Evolutionary conservation across 1,140 invertebrate species (phyloP), one percentile per base, ranked within the genome.

Genomic region (Drosophila erecta): DNA sequence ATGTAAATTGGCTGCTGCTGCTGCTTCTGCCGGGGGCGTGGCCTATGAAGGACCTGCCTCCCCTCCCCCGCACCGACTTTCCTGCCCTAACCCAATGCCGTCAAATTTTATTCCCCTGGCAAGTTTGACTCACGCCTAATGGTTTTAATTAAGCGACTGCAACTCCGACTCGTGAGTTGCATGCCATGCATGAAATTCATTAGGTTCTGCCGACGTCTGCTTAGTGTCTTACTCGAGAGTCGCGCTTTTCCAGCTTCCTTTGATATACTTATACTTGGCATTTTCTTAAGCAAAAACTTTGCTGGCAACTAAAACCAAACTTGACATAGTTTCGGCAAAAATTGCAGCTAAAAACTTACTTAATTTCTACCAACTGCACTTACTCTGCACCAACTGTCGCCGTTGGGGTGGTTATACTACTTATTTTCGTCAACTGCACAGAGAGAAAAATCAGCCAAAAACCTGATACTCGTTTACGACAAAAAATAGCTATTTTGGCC

Each of bases 101-200:
- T 79, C 62, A 71, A 79, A 87, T 76, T 78, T 67, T 51, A 83
- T 86, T 81, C 38, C 57, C 69, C 33, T 38, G 61, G 53, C 53
- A 73, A 76, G 33, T 73, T 74, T 57, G 54, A 67, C 79, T 73
- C 70, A 76, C 76, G 84, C 75, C 80, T 89, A 89, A 89, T 89
- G 85, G 76, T 89, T 89, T 89, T 89, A 89, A 89, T 89, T 89
- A 89, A 84, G 80, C 84, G 69, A 80, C 80, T 89, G 53, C 72
- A 44, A 49, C 72, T 59, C 38, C 71, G 75, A 70, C 33, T 75
- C 69, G 78, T 76, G 78, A 55, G 56, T 65, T 53, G 69, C 72
- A 77, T 90, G 84, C 84, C 84, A 90, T 89, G 84, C 84, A 84
- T 89, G 84, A 89, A 89, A 89, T 89, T 89, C 84, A 89, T 89